These are phyloP conservation scores for Epinephelus coioides DNA, from an alignment of 2,797 vertebrate species.

Conservation along the genomic window DNA sequence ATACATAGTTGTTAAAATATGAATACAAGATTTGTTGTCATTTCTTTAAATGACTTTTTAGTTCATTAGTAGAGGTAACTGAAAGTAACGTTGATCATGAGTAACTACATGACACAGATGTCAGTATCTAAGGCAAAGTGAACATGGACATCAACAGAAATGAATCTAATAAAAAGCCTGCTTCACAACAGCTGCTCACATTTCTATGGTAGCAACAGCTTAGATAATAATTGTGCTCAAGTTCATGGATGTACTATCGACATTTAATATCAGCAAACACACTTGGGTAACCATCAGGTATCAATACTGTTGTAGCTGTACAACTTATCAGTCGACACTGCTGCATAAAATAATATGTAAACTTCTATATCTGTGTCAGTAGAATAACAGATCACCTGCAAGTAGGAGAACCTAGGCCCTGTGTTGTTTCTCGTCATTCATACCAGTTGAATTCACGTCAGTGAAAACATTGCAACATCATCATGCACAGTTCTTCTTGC, in stretches of 20 bases:
- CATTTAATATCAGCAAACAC: slow-evolving; percentile 4
- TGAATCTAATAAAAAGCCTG: background rate
- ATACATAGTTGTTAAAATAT: background rate
- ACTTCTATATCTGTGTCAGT: background rate
- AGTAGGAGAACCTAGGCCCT: slow-evolving; percentile 55
- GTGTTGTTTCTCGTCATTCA: slow-evolving; percentile 72
- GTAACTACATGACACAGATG: background rate
- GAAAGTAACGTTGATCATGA: background rate
- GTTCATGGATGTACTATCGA: slow-evolving; percentile 26
- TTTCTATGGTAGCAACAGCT: slow-evolving; percentile 54
- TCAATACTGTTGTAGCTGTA: background rate
- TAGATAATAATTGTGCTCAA: slow-evolving; percentile 42
- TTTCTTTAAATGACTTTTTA: background rate
- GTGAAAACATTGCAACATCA: slow-evolving; percentile 68
- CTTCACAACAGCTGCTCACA: slow-evolving; percentile 17
- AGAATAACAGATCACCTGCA: slow-evolving; percentile 33
- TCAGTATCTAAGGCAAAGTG: background rate
- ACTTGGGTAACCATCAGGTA: background rate
- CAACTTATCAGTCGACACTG: background rate
- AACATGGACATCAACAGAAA: background rate
- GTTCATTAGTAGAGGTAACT: background rate
- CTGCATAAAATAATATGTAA: background rate
- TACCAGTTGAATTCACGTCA: slow-evolving; percentile 69
- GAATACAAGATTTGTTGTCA: background rate
- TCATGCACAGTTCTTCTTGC: slow-evolving; percentile 26